Base-by-base conservation (phyloP, 2,797 vertebrate genomes). In the Tamandua tetradactyla region DNA sequence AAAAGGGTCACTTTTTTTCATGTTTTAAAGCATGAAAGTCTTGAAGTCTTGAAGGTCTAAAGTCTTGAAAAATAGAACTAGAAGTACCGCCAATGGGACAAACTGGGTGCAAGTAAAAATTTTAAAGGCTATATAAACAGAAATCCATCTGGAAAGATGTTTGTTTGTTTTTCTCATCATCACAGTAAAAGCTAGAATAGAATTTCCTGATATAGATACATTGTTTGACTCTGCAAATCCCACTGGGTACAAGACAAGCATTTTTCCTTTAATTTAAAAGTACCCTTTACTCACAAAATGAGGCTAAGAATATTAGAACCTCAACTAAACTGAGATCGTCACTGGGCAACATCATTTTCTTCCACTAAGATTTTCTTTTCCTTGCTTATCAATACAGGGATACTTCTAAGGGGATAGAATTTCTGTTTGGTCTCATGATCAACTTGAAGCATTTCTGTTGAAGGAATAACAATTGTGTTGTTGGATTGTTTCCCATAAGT, bases 101-200 rank as follows among this genome's bases (percentile, higher is more conserved):
- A 90, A 87, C 78, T 12, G 80, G 93, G 92, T 96, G 90, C 91
- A 96, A 96, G 93, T 89, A 95, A 95, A 96, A 96, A 42, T 90
- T 95, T 93, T 95, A 94, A 97, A 96, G 95, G 74, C 94, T 88
- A 20, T 96, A 94, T 97, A 97, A 97, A 97, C 96, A 97, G 90
- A 97, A 97, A 93, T 91, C 85, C 96, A 95, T 96, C 97, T 97
- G 97, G 95, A 96, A 92, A 94, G 83, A 94, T 93, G 80, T 94
- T 95, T 96, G 80, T 94, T 95, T 96, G 95, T 96, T 90, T 80
- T 74, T 92, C 80, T n/a, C n/a, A n/a, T n/a, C 87, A 91, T 64
- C 90, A 92, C 75, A 94, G 82, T 89, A 83, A 87, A 97, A 90
- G 74, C 93, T 92, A 97, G 94, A 96, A 96, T 90, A 95, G 89